A percentile compares a stretch with the other conserved stretches of the same genome.
phyloP scores from a whole-genome alignment of 1,140 invertebrate species.

The Psilanteris sp. region DNA sequence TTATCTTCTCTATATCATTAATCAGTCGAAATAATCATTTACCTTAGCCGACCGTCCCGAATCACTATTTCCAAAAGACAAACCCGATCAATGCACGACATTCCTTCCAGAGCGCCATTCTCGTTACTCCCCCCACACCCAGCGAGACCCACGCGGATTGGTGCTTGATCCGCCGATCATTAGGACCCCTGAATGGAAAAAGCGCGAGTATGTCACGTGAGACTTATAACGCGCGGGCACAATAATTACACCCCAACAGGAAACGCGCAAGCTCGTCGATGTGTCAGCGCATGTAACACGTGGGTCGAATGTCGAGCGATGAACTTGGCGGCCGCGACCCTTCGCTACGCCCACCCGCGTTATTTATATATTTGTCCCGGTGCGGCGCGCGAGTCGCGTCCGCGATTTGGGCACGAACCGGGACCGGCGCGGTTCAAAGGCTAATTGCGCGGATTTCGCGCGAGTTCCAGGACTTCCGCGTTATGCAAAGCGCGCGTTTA shows the following conservation, averaged over 20 bases:
- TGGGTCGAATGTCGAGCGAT: slow-evolving; percentile 59
- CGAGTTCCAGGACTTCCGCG: slow-evolving; percentile 26
- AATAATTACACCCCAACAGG: slow-evolving; percentile 51
- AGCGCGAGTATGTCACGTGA: slow-evolving; percentile 41
- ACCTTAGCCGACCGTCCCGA: too few relatives aligned
- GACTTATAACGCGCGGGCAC: slow-evolving; percentile 33
- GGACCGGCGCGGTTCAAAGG: slow-evolving; percentile 5
- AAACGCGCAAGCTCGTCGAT: slow-evolving; percentile 29
- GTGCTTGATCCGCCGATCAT: not conserved
- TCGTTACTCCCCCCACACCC: too few relatives aligned
- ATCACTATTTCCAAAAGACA: too few relatives aligned
- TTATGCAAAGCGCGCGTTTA: slow-evolving; percentile 17
- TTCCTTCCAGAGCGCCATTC: too few relatives aligned
- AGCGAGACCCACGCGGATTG: too few relatives aligned
- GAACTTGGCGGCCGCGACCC: slow-evolving; percentile 46
- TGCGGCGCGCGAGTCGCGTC: slow-evolving; percentile 17
- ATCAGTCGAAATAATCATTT: too few relatives aligned
- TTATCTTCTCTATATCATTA: too few relatives aligned
- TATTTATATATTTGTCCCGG: slow-evolving; percentile 37
- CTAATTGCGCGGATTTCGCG: slow-evolving; percentile 28
- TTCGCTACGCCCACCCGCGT: slow-evolving; percentile 27
- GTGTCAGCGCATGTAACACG: slow-evolving; percentile 53
- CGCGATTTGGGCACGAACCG: slow-evolving; percentile 2
- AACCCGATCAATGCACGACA: too few relatives aligned
- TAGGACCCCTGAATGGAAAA: too few relatives aligned